Evolutionary conservation across 2,113 vertebrate genomes (phyloP).

Genomic region (Eurypyga helias): DNA sequence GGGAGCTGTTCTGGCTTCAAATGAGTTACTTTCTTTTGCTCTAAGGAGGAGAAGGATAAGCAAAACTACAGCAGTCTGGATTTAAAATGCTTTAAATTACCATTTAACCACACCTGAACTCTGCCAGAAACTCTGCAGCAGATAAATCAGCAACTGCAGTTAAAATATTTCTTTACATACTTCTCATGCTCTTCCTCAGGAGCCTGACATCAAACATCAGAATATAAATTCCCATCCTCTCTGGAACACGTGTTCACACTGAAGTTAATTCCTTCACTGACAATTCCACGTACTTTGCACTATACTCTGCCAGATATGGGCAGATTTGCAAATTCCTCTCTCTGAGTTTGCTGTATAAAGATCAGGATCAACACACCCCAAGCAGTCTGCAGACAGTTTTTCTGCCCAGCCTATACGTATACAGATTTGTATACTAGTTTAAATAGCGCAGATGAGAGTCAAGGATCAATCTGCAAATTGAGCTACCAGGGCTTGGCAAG

Average conservation of each 20-base stretch:
- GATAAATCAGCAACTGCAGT: neutral
- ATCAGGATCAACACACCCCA: neutral
- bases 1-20: neutral
- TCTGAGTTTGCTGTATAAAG: neutral
- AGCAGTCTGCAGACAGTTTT: neutral
- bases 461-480: slow-evolving; percentile 65
- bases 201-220: neutral
- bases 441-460: slow-evolving; percentile 26
- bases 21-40: neutral
- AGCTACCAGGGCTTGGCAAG: slow-evolving; percentile 52
- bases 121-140: neutral
- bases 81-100: neutral
- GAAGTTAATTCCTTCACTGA: neutral
- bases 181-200: neutral
- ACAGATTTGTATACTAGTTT: slow-evolving; percentile 22
- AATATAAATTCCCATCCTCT: neutral
- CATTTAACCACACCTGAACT: neutral
- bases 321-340: neutral
- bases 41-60: neutral
- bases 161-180: neutral
- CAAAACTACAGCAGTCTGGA: neutral
- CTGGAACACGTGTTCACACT: neutral
- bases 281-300: neutral
- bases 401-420: neutral
- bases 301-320: neutral